Evolutionary conservation across 2,888 invertebrate species (phyloP), one percentile per base, ranked within the genome.

Genomic region (Polydrusus cervinus): DNA sequence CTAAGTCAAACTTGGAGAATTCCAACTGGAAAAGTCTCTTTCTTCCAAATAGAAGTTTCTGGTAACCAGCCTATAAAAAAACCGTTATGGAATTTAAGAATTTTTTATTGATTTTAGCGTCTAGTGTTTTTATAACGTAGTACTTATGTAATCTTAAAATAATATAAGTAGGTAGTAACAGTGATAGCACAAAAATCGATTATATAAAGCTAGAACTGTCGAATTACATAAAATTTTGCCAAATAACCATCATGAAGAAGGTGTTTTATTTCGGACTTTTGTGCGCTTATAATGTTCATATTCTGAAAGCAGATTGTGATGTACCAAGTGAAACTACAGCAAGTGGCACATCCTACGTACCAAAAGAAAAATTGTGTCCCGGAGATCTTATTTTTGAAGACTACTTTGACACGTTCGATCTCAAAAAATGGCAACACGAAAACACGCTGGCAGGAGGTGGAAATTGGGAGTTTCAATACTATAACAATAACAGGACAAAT

Each of bases 381-480:
- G 74, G 74, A 6, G 74, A 77, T 47, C 53, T 77, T 18, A 75
- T 77, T 64, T 77, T 77, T 18, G 71, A 77, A 53, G 77, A 77
- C 20, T n/a, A 67, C 8, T 77, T 77, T 60, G 43, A 77, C 16
- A 25, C 6, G 11, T 72, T 77, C 51, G 65, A 77, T 30, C 20
- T 77, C 0, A 55, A 16, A 38, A 71, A 55, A 61, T 77, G 77
- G 77, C 64, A 71, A 20, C 77, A 77, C 57, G 77, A 77, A 68
- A 75, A 51, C 14, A 74, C 77, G 3, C 51, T 77, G 0, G 66
- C 75, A 1, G 81, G 81, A 0, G 74, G 77, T 30, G 77, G 76
- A 9, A 76, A 75, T 53, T 91, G 91, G 91, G 92, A 93, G 84
- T 93, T 93, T 85, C 91, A 93, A 85, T 91, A 91, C 87, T 92